These are phyloP conservation scores for Sceloporus undulatus DNA, from an alignment of 2,113 vertebrate genomes.

Conservation along the genomic window DNA sequence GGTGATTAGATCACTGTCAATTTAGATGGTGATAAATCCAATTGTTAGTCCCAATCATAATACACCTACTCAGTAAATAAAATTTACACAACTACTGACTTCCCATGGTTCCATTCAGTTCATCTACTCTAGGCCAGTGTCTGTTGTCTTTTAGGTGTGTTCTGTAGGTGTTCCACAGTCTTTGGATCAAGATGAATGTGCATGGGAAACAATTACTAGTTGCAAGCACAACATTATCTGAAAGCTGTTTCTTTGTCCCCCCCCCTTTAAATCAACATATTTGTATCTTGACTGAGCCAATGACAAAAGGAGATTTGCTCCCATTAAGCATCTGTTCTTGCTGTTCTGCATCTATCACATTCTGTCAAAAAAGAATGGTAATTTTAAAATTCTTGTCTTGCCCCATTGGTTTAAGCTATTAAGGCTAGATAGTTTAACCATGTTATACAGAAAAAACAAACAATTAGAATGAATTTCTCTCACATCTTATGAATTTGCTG, in stretches of 20 bases:
- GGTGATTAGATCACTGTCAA: not conserved
- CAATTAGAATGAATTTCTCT: not conserved
- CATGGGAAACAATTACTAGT: not conserved
- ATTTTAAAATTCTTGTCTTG: not conserved
- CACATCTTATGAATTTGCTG: not conserved
- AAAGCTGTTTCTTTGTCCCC: not conserved
- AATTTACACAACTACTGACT: too few species aligned
- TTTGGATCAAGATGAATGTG: not conserved
- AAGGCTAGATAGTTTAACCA: not conserved
- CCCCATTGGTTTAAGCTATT: not conserved
- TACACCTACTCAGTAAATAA: too few species aligned
- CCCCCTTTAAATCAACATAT: not conserved
- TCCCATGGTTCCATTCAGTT: too few species aligned
- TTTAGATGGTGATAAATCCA: too few species aligned
- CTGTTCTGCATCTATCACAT: not conserved
- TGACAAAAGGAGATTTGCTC: not conserved
- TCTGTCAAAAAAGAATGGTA: not conserved
- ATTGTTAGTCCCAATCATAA: too few species aligned
- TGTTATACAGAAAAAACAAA: not conserved
- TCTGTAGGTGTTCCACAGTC: not conserved
- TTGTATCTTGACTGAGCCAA: not conserved
- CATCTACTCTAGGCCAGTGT: not conserved
- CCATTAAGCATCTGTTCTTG: not conserved
- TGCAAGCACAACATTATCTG: not conserved
- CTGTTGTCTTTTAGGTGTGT: not conserved